Base-by-base conservation (phyloP, 2,797 vertebrate genomes). In the Anguilla megastoma region DNA sequence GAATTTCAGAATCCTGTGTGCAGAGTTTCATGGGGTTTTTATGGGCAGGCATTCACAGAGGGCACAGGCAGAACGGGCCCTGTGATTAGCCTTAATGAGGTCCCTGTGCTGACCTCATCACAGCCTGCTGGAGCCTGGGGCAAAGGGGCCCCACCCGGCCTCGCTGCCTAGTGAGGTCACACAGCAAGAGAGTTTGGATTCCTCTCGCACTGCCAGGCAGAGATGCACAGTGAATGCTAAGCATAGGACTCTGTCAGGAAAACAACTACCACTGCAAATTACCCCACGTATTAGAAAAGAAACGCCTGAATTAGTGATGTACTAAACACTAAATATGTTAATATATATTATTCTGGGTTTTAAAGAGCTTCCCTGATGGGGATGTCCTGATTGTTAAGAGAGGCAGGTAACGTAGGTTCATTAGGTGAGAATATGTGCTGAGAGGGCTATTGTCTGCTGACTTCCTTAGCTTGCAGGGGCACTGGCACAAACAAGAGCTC, bases 31-130 rank as follows among this genome's bases (percentile, higher is more conserved):
- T 24, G 63, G 24, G 21, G 24, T n/a, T 27, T 74, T 80, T 86
- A 82, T 89, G 33, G 6, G 24, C 74, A 84, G 27, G 86, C 89
- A 21, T 88, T 92, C 52, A 87, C 33, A 4, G 56, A 50, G 50
- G 18, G 58, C 50, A 82, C 92, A 90, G 89, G 93, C 56, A 90
- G 54, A 84, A 92, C 87, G 54, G 86, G 90, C 87, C 87, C 87
- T 91, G 90, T 88, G 92, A 90, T 94, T 92, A 87, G 90, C 88
- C 76, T 87, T 95, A 93, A 94, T 94, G 94, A 90, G 90, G 33
- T 6, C 69, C 90, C 52, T 12, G 30, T 85, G 90, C 91, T 93
- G 91, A 90, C 89, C 89, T 88, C 69, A 90, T 90, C 18, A 21
- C 63, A 90, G 88, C 30, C 86, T 87, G 52, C 88, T 84, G 85